These are phyloP conservation scores for Hippotragus niger DNA, from an alignment of 2,113 vertebrate species.

Conservation along the genomic window DNA sequence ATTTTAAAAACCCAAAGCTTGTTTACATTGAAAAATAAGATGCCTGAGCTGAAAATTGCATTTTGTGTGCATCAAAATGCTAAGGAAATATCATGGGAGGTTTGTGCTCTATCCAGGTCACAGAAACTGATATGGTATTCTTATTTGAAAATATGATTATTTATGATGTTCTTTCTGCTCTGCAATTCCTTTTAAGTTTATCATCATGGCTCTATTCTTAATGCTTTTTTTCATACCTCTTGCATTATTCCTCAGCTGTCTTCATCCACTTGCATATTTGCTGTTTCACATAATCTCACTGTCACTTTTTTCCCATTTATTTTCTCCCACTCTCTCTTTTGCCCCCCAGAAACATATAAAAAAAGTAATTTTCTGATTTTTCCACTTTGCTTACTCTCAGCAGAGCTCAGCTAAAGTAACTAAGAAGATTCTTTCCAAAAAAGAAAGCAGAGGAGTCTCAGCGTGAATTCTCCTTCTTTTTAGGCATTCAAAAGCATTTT, in stretches of 20 bases:
- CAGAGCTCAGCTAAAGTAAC: conserved; percentile 77
- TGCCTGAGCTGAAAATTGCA: neutral
- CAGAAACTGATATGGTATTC: conserved; percentile 44
- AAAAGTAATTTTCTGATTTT: conserved; percentile 71
- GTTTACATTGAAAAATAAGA: conserved; percentile 41
- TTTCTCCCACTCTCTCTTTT: conserved; percentile 39
- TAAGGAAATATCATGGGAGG: neutral
- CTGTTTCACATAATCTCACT: conserved; percentile 21
- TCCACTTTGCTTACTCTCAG: conserved; percentile 68
- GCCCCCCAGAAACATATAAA: conserved; percentile 50
- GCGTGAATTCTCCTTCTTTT: conserved; percentile 75
- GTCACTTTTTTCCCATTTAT: conserved; percentile 38
- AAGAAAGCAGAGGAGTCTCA: conserved; percentile 77
- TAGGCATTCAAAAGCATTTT: conserved; percentile 84
- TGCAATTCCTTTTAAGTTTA: conserved; percentile 61
- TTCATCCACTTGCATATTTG: conserved; percentile 54
- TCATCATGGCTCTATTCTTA: neutral
- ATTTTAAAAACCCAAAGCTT: conserved; percentile 45
- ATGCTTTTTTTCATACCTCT: neutral
- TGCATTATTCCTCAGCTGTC: conserved; percentile 52
- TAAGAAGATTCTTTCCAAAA: conserved; percentile 71
- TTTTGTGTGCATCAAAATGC: conserved; percentile 54
- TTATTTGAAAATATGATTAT: conserved; percentile 64
- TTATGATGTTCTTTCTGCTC: conserved; percentile 62
- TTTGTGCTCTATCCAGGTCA: conserved; percentile 50